Conservation (phyloP, 1,140 invertebrate genomes). For the Zaprionus taronus region DNA sequence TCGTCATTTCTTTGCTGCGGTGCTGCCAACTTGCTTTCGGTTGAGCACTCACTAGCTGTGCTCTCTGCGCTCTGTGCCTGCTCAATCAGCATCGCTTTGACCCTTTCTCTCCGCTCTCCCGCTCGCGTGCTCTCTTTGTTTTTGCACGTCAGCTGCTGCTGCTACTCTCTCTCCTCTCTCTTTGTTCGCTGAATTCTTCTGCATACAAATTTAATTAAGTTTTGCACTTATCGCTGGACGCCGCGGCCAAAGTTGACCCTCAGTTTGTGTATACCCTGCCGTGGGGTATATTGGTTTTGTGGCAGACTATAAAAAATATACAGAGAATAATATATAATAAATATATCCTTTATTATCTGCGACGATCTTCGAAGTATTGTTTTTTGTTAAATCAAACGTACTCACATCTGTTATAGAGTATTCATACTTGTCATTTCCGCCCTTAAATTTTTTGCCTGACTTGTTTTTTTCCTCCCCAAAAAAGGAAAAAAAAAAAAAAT, state of each 20-base stretch:
- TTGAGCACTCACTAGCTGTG: not conserved
- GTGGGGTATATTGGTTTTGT: not conserved
- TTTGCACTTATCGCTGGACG: slow-evolving; percentile 65
- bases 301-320: not conserved
- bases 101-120: not conserved
- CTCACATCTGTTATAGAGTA: too few relatives aligned
- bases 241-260: slow-evolving; percentile 22
- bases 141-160: not conserved
- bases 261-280: not conserved
- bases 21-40: slow-evolving; percentile 39
- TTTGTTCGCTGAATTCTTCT: slow-evolving; percentile 15
- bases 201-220: slow-evolving; percentile 74
- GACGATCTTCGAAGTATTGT: too few relatives aligned
- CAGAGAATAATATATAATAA: too few relatives aligned
- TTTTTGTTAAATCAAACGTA: too few relatives aligned
- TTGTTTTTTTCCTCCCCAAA: too few relatives aligned
- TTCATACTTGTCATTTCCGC: too few relatives aligned
- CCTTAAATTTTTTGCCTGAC: too few relatives aligned
- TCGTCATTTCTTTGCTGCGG: slow-evolving; percentile 28
- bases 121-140: not conserved
- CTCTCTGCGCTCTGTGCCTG: not conserved
- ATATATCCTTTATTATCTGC: too few relatives aligned
- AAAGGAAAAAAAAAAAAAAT: too few relatives aligned
- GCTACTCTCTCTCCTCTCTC: not conserved
- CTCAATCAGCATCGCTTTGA: not conserved